Conservation (phyloP, 2,113 vertebrate species). For the Tachycineta bicolor region DNA sequence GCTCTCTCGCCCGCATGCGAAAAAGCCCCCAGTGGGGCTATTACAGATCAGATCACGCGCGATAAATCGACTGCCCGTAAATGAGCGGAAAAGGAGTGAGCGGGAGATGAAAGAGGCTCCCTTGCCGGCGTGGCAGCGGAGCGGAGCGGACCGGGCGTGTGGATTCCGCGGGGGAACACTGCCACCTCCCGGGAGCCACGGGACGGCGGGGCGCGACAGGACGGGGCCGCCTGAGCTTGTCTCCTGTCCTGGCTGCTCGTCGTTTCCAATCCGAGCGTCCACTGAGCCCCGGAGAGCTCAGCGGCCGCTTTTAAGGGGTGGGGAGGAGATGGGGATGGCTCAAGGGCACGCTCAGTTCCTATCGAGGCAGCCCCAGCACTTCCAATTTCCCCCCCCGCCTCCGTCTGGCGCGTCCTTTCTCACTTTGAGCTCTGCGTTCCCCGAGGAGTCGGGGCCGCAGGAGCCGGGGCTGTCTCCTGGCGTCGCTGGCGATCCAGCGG, state of each 20-base stretch:
- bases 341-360: no score
- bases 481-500: background rate
- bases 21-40: background rate
- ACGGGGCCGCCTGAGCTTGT: background rate
- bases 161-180: conserved; percentile 63
- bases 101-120: background rate
- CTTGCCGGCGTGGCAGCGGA: background rate
- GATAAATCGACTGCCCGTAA: background rate
- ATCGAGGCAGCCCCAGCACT: background rate
- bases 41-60: background rate
- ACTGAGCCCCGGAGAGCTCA: background rate
- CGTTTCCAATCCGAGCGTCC: background rate
- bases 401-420: background rate
- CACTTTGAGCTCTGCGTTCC: background rate
- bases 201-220: background rate
- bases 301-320: background rate
- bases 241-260: background rate
- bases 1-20: background rate
- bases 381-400: no score
- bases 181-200: conserved; percentile 72
- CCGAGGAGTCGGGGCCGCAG: background rate
- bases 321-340: rapidly evolving
- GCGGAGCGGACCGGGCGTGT: background rate
- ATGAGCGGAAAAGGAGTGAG: background rate
- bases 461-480: background rate